Base-by-base conservation (phyloP, 2,797 vertebrate species). In the Coregonus ussuriensis region DNA sequence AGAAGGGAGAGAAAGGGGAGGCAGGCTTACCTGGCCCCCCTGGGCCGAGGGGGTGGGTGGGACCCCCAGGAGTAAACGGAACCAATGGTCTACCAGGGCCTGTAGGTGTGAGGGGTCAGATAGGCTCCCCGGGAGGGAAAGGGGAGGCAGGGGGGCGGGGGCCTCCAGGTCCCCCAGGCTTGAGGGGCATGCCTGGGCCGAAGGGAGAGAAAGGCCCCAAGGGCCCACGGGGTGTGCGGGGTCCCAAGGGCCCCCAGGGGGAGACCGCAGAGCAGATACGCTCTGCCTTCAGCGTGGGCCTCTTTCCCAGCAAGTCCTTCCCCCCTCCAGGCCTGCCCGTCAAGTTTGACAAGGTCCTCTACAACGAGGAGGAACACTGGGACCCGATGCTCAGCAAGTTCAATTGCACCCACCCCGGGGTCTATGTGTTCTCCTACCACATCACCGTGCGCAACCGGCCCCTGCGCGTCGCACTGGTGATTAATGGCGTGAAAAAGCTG, bases 351-450 rank as follows among this genome's bases (percentile, higher is more conserved):
- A 96, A 96, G 91, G 86, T 97, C 73, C 90, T 98, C 80, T 97
- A 96, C 85, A 95, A 99, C 0, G 96, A 96, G 21, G 96, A 97
- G 77, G 93, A 91, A 3, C 93, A 96, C 79, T 99, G 98, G 85
- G 95, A 95, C 86, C 93, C 96, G 0, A 9, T 74, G 18, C 93
- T 94, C 0, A 96, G 94, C 74, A 99, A 96, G 77, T 99, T 98
- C 85, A 98, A 96, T 79, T 94, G 96, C 86, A 96, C 93, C 3
- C 79, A 96, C 83, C 81, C 96, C 0, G 98, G 98, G 0, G 94
- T 96, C 0, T 99, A 99, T 2, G 86, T 98, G 13, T 98, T 99
- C 74, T 95, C 94, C 80, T 99, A 97, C 87, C 97, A 98, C 56
- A 92, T 98, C 81, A 98, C 97, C 0, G 96, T 98, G 77, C 94